phyloP scores from a whole-genome alignment of 2,113 vertebrate species.

The Pimephales promelas region DNA sequence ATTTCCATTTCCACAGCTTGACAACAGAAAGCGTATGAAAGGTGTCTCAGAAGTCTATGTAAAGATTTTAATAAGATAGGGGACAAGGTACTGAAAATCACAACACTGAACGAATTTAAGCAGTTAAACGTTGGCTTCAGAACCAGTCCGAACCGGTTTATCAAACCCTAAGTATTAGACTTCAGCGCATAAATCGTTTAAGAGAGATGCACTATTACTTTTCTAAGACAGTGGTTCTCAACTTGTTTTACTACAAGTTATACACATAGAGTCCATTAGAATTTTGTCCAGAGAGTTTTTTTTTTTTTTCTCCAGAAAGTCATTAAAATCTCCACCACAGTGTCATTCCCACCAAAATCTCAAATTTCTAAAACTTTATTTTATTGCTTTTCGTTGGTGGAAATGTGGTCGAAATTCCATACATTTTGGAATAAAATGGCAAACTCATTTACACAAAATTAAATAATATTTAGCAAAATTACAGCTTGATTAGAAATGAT shows the following conservation, averaged over 20 bases:
- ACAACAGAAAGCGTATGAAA: conserved; percentile 88
- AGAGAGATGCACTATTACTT: background rate
- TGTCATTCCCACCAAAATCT: background rate
- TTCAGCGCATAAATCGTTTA: background rate
- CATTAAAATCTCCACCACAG: background rate
- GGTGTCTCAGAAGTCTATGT: conserved; percentile 82
- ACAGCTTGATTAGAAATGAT: background rate
- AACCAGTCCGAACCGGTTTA: background rate
- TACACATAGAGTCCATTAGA: background rate
- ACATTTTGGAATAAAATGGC: background rate
- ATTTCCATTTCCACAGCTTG: conserved; percentile 99
- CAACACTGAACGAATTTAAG: background rate
- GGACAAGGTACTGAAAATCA: conserved; percentile 46
- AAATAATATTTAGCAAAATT: no score
- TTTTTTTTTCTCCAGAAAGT: background rate
- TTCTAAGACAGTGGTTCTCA: background rate
- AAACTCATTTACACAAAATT: background rate
- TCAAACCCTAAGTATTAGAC: background rate
- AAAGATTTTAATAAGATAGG: conserved; percentile 82
- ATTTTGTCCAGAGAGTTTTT: background rate
- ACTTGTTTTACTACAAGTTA: background rate
- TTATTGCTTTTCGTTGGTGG: background rate
- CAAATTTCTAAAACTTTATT: background rate
- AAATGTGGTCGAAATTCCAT: background rate
- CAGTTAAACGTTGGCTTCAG: conserved; percentile 12